These are phyloP conservation scores for Limenitis camilla DNA, from an alignment of 2,888 invertebrate species.

Conservation along the genomic window DNA sequence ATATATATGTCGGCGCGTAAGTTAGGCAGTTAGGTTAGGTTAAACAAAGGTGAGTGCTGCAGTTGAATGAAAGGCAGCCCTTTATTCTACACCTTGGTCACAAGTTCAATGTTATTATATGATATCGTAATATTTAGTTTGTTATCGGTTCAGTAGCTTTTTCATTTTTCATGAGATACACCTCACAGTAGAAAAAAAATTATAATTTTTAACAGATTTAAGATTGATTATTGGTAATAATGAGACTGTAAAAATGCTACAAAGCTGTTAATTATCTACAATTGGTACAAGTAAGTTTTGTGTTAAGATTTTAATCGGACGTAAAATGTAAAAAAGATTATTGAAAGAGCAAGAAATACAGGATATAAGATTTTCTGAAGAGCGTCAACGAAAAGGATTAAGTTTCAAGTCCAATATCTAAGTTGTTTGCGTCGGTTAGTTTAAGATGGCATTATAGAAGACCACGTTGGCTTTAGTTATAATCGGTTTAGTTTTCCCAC, in stretches of 20 bases:
- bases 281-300: background rate
- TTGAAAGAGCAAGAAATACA: background rate
- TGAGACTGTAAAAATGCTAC: background rate
- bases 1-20: too few species aligned
- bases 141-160: too few species aligned
- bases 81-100: too few species aligned
- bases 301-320: background rate
- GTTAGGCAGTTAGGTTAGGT: too few species aligned
- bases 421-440: slow-evolving; percentile 17
- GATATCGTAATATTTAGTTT: too few species aligned
- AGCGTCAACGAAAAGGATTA: slow-evolving; percentile 10
- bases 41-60: too few species aligned
- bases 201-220: too few species aligned
- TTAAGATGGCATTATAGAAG: slow-evolving; percentile 13
- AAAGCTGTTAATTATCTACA: background rate
- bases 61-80: too few species aligned
- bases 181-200: too few species aligned
- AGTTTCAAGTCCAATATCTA: slow-evolving; percentile 13
- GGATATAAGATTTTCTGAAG: slow-evolving; percentile 7
- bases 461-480: slow-evolving; percentile 5
- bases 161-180: too few species aligned
- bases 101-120: too few species aligned
- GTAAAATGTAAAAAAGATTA: background rate
- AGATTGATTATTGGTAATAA: too few species aligned
- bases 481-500: slow-evolving; percentile 5